Base-by-base conservation (phyloP, 2,113 vertebrate species). In the Phainopepla nitens region DNA sequence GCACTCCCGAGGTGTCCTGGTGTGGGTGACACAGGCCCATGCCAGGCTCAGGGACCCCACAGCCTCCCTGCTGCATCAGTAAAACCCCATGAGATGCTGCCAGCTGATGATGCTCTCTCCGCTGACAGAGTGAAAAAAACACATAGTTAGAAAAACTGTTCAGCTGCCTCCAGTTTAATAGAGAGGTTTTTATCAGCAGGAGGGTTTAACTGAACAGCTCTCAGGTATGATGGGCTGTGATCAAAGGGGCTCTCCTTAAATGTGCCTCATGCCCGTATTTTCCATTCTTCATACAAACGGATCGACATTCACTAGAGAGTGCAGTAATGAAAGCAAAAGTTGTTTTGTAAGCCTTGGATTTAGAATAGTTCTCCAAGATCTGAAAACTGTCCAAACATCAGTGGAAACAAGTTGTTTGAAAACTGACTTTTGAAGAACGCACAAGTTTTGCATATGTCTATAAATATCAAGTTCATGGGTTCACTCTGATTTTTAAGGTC, bases 51-150 rank as follows among this genome's bases (percentile, higher is more conserved):
- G 39, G 18, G 21, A 11, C 3, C 15, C 7, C 7, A 19, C 23
- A 3, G 21, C 3, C 29, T 25, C 27, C 24, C 31, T 2, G 3
- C 5, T 7, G 2, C 4, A 3, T 0, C 39, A 0, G 1, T 10
- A 10, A 20, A 64, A 50, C 7, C 3, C 2, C 29, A 0, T 1
- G 21, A 8, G 31, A 4, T 45, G 17, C 23, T 1, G 33, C 8
- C 60, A 19, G 21, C 24, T 21, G 24, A 2, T 3, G 16, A 10
- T 7, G 6, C 47, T 6, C 23, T 1, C 15, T 9, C 36, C 2
- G 3, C 12, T 4, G 18, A 27, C 28, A n/a, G 23, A 51, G 25
- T 3, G n/a, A 22, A 13, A 82, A 71, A 58, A 23, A 1, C 20
- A 5, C 0, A 5, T 6, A 11, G 57, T 15, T 5, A 7, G 5